Evolutionary conservation across 2,888 invertebrate genomes (phyloP).

Genomic region (Leptinotarsa juncta): DNA sequence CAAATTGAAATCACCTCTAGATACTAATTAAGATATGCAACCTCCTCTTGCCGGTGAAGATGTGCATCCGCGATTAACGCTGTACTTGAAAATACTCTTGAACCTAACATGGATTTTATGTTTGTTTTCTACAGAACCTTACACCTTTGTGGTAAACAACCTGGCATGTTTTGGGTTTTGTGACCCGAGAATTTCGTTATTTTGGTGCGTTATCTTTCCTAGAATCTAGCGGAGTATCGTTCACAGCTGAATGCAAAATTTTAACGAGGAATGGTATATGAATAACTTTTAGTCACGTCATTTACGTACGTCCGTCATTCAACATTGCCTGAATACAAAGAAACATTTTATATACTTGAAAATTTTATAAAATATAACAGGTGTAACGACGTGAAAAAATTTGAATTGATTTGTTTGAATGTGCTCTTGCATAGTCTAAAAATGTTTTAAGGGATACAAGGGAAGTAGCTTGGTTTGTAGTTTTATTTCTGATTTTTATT

Average conservation of each 20-base stretch:
- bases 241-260: slow-evolving; percentile 2
- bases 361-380: neutral
- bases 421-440: neutral
- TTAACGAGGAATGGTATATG: neutral
- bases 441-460: no score
- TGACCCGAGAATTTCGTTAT: neutral
- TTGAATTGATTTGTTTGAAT: neutral
- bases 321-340: slow-evolving; percentile 3
- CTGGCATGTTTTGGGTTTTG: neutral
- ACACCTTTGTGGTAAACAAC: neutral
- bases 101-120: no score
- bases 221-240: slow-evolving; percentile 10
- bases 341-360: neutral
- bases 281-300: neutral
- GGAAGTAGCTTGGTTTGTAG: no score
- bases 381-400: neutral
- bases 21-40: no score
- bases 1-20: no score
- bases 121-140: no score
- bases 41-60: no score
- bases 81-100: no score
- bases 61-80: no score
- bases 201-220: slow-evolving; percentile 1
- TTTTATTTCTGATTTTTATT: no score
- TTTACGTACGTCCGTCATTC: neutral